Evolutionary conservation across 2,113 vertebrate genomes (phyloP).

Genomic region (Eonycteris spelaea): DNA sequence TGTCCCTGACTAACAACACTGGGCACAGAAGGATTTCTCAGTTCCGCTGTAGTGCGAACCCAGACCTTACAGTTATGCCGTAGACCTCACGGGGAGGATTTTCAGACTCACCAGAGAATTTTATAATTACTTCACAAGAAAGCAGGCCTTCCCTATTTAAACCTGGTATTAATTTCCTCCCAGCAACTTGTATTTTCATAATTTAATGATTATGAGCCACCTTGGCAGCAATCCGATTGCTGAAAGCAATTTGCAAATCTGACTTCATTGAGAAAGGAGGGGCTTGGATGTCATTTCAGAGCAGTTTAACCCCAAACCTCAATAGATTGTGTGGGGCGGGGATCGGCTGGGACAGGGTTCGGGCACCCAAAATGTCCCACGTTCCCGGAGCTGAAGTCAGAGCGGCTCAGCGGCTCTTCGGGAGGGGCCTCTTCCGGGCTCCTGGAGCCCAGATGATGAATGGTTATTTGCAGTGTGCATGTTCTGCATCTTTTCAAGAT

Average conservation of each 20-base stretch:
- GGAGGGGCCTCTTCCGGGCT: neutral
- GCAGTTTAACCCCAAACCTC: neutral
- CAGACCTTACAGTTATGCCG: constrained; percentile 45
- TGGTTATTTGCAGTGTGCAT: constrained; percentile 77
- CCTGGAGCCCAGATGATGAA: constrained; percentile 74
- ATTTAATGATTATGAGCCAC: constrained; percentile 76
- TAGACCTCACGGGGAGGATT: constrained; percentile 59
- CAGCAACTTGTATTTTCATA: constrained; percentile 79
- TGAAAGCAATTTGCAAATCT: constrained; percentile 3
- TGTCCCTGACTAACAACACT: neutral
- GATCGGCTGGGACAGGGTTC: neutral
- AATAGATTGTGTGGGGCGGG: neutral
- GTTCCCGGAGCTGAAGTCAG: rapidly evolving
- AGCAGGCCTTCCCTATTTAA: constrained; percentile 74
- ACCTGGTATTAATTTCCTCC: constrained; percentile 81
- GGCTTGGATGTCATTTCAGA: constrained; percentile 31
- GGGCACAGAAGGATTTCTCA: constrained; percentile 38
- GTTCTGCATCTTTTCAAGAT: constrained; percentile 81
- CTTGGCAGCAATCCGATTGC: constrained; percentile 58
- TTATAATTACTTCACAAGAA: constrained; percentile 83
- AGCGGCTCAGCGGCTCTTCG: rapidly evolving
- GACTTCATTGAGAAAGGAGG: constrained; percentile 26
- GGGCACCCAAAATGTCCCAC: rapidly evolving
- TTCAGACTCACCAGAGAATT: constrained; percentile 76
- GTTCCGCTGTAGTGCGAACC: neutral